Evolutionary conservation across 2,113 vertebrate species (phyloP).

Genomic region (Tautogolabrus adspersus): DNA sequence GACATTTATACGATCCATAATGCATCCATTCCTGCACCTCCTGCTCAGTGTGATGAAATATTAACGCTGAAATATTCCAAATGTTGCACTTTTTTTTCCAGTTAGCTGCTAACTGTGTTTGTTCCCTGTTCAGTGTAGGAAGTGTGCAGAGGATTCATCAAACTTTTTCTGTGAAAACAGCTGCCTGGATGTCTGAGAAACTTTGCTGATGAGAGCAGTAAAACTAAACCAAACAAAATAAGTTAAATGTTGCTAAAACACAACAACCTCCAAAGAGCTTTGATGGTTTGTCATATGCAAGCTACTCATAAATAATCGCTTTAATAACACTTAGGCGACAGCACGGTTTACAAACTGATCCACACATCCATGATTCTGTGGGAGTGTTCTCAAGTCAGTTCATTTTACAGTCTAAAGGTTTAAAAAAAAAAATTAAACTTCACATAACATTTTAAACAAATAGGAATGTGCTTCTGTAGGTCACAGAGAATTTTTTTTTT

Average conservation of each 20-base stretch:
- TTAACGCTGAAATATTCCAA: constrained; percentile 35
- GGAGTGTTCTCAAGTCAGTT: not conserved
- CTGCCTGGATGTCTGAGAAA: not conserved
- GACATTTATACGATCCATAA: not conserved
- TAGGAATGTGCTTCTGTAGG: not conserved
- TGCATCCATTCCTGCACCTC: constrained; percentile 48
- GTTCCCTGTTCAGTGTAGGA: not conserved
- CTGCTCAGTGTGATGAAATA: constrained; percentile 50
- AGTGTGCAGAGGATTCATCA: not conserved
- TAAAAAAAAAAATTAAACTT: too few species aligned
- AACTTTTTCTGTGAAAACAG: not conserved
- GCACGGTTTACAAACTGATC: not conserved
- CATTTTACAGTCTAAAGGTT: not conserved
- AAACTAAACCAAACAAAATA: not conserved
- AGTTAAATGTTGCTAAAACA: not conserved
- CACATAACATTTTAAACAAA: too few species aligned
- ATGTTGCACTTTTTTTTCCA: not conserved
- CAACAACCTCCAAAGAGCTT: not conserved
- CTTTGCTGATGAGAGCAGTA: not conserved
- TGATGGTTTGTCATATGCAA: not conserved
- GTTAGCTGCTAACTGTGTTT: not conserved
- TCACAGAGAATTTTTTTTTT: too few species aligned
- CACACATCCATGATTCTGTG: not conserved
- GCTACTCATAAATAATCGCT: too few species aligned
- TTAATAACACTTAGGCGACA: not conserved